phyloP scores from a whole-genome alignment of 2,797 vertebrate species.

The Zenarchopterus dispar region DNA sequence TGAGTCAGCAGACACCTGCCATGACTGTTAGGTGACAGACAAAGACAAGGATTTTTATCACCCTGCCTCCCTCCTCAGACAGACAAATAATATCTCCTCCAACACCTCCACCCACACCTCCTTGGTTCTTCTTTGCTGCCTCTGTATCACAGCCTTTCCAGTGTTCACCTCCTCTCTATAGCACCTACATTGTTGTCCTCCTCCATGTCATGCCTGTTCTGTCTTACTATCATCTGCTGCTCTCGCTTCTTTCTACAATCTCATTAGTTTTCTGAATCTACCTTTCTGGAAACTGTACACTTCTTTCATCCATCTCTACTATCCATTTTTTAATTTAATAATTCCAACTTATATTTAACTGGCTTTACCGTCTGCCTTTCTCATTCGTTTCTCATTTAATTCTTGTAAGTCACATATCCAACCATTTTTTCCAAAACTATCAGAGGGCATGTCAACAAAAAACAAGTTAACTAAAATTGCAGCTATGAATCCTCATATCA shows the following conservation, averaged over 20 bases:
- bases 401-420: not conserved
- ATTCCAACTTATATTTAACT: constrained; percentile 18
- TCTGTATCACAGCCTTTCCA: constrained; percentile 37
- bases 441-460: not conserved
- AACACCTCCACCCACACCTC: constrained; percentile 63
- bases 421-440: not conserved
- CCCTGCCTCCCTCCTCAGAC: constrained; percentile 42
- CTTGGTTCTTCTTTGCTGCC: constrained; percentile 32
- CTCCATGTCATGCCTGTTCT: constrained; percentile 31
- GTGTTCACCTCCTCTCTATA: constrained; percentile 35
- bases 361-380: constrained; percentile 7
- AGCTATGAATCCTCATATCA: too few species aligned
- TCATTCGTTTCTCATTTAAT: not conserved
- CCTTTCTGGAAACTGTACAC: not conserved
- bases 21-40: constrained; percentile 53
- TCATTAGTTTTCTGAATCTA: constrained; percentile 15
- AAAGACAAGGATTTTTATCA: constrained; percentile 62
- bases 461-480: not conserved
- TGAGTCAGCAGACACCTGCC: constrained; percentile 45
- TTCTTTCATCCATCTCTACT: not conserved
- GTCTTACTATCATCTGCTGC: constrained; percentile 27
- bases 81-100: constrained; percentile 57
- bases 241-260: constrained; percentile 39
- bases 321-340: constrained; percentile 22
- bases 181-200: constrained; percentile 28